Percentiles rank a stretch among this genome's conserved stretches.
Conservation (phyloP, 2,113 vertebrate species). For the Chamaetylas fuelleborni region DNA sequence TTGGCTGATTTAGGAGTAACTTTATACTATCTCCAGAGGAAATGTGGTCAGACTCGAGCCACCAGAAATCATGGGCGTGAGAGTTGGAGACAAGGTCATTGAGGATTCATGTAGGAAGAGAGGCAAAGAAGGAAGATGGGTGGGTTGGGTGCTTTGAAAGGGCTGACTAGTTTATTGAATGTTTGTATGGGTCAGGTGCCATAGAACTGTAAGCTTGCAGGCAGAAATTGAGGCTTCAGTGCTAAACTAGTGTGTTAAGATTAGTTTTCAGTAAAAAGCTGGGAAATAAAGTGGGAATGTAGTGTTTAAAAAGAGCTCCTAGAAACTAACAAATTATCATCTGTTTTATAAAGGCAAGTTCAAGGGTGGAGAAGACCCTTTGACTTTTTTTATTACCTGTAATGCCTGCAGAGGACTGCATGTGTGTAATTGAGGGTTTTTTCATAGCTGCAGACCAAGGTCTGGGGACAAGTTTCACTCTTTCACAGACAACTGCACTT, state of each 20-base stretch:
- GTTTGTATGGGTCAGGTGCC: neutral
- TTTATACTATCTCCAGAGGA: neutral
- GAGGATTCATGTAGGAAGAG: neutral
- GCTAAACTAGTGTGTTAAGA: neutral
- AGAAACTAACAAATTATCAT: neutral
- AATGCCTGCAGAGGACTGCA: neutral
- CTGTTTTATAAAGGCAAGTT: neutral
- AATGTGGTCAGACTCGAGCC: neutral
- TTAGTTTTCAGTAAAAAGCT: neutral
- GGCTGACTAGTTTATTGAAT: neutral
- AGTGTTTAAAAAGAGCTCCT: neutral
- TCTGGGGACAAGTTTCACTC: neutral
- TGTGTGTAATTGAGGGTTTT: neutral
- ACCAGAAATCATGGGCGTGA: neutral
- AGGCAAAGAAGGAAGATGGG: neutral
- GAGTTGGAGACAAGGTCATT: neutral
- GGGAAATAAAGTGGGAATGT: neutral
- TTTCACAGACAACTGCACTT: neutral
- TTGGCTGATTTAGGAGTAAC: neutral
- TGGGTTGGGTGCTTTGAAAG: neutral
- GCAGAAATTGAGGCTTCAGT: neutral
- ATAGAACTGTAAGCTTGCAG: neutral
- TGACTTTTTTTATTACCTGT: neutral
- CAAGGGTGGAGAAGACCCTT: neutral
- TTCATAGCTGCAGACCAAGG: neutral